These are phyloP conservation scores for Diachasma alloeum DNA, from an alignment of 1,140 invertebrate species.

Conservation along the genomic window DNA sequence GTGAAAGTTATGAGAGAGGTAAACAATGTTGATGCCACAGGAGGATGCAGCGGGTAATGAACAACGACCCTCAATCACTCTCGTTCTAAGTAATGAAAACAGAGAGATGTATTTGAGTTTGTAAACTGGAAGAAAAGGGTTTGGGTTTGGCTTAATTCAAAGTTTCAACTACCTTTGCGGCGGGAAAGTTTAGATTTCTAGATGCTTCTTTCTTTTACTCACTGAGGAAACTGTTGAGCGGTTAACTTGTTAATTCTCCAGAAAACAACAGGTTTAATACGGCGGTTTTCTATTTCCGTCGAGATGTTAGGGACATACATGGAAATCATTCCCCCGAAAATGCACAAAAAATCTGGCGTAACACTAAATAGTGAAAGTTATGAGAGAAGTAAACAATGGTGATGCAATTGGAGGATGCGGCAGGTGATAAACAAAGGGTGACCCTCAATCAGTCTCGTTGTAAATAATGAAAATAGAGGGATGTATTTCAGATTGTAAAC, in stretches of 20 bases:
- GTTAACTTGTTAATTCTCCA: not conserved
- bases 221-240: not conserved
- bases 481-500: not conserved
- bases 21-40: too few relatives aligned
- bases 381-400: too few relatives aligned
- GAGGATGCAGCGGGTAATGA: too few relatives aligned
- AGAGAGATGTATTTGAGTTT: too few relatives aligned
- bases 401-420: too few relatives aligned
- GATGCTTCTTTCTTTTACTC: not conserved
- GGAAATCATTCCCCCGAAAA: not conserved
- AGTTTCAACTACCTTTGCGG: not conserved
- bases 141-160: too few relatives aligned
- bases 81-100: too few relatives aligned
- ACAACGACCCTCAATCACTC: too few relatives aligned
- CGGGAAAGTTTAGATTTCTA: constrained; percentile 7
- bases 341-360: not conserved
- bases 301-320: not conserved
- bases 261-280: not conserved
- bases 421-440: not conserved
- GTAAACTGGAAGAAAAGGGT: too few relatives aligned
- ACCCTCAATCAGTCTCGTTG: not conserved
- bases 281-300: not conserved
- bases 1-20: too few relatives aligned
- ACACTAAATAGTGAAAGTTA: not conserved
- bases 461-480: not conserved